Percentiles rank a stretch among this genome's conserved stretches.
phyloP scores from a whole-genome alignment of 1,140 invertebrate genomes.

The Adoxophyes honmai region DNA sequence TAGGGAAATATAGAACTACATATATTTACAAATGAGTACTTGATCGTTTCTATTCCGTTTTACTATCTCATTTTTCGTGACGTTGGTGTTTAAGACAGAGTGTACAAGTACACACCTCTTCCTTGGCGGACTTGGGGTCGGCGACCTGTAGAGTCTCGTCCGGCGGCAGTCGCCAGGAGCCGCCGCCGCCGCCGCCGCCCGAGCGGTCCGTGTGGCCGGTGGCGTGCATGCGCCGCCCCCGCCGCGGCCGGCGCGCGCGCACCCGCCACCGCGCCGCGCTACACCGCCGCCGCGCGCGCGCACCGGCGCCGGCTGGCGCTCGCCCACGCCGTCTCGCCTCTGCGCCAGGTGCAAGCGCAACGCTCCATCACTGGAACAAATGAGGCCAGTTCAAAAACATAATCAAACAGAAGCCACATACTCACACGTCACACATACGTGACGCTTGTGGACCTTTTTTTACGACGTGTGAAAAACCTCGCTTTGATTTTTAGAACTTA shows the following conservation, averaged over 20 bases:
- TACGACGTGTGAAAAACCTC: no score
- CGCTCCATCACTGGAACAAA: slow-evolving; percentile 47
- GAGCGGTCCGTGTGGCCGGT: slow-evolving; percentile 87
- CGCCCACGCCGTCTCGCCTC: slow-evolving; percentile 23
- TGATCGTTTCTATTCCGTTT: no score
- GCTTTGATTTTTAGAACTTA: no score
- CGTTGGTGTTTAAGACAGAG: no score
- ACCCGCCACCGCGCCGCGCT: slow-evolving; percentile 66
- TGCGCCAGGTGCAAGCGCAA: slow-evolving; percentile 19
- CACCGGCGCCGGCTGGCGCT: slow-evolving; percentile 26
- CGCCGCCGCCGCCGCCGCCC: slow-evolving; percentile 77
- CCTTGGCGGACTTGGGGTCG: slow-evolving; percentile 87
- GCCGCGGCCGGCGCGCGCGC: slow-evolving; percentile 48
- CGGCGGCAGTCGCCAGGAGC: slow-evolving; percentile 90
- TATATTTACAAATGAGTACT: no score
- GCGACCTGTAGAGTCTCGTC: slow-evolving; percentile 93
- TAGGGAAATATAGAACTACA: no score
- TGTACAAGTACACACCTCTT: slow-evolving; percentile 81
- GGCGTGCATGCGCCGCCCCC: slow-evolving; percentile 84
- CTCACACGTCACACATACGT: no score
- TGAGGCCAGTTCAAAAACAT: no score
- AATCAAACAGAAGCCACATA: no score
- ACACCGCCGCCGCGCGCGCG: slow-evolving; percentile 40
- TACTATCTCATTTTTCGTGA: no score
- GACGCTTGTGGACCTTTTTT: no score